A percentile compares a stretch with the other conserved stretches of the same genome.
Evolutionary conservation across 1,140 invertebrate genomes (phyloP).

Genomic region (Dermatophagoides farinae): DNA sequence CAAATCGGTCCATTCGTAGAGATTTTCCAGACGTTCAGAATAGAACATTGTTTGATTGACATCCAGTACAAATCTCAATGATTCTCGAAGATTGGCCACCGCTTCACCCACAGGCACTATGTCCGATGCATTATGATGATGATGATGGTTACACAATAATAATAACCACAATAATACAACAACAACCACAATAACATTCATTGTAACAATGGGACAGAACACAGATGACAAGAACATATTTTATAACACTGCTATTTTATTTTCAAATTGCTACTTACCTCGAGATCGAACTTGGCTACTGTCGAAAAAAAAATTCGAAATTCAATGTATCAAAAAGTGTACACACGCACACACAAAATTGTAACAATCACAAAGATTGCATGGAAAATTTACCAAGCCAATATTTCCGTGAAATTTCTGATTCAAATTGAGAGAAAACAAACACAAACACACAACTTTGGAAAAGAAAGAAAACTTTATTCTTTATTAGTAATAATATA

Average conservation of each 20-base stretch:
- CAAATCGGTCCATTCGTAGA: slow-evolving; percentile 2
- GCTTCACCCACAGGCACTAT: background rate
- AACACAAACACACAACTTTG: background rate
- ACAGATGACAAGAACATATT: no score
- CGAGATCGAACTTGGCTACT: no score
- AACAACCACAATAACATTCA: no score
- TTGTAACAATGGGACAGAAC: no score
- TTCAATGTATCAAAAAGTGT: no score
- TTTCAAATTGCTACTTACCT: no score
- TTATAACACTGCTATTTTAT: no score
- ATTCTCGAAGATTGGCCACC: background rate
- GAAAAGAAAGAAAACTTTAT: background rate
- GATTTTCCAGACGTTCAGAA: background rate
- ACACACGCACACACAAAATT: background rate
- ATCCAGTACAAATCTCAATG: background rate
- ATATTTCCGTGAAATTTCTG: background rate
- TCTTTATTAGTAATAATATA: background rate
- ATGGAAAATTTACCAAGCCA: background rate
- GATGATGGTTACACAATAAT: no score
- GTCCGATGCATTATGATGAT: no score
- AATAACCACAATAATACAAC: no score
- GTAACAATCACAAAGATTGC: background rate
- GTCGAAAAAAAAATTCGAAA: background rate
- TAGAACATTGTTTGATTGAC: background rate
- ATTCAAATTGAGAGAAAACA: background rate